A percentile compares a stretch with the other conserved stretches of the same genome.
Conservation (phyloP, 2,797 vertebrate genomes). For the Lacerta agilis region DNA sequence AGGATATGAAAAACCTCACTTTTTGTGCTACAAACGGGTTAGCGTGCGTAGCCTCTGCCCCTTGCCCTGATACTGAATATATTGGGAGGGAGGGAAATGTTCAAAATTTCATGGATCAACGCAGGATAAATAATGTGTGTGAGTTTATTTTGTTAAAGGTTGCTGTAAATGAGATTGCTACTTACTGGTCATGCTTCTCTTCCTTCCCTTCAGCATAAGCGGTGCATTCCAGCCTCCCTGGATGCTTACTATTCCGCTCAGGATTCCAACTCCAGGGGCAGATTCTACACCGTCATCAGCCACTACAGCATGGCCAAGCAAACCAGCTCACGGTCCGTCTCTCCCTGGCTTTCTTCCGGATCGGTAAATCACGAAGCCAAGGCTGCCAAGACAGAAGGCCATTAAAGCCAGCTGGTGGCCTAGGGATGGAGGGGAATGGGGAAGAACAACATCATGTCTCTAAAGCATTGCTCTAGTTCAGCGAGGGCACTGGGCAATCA, state of each 20-base stretch:
- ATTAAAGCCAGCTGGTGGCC: constrained; percentile 78
- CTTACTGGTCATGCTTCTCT: constrained; percentile 32
- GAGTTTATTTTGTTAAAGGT: not conserved
- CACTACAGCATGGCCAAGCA: constrained; percentile 99
- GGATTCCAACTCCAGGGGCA: constrained; percentile 92
- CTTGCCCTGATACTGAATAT: not conserved
- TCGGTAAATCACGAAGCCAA: constrained; percentile 87
- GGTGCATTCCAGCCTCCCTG: constrained; percentile 96
- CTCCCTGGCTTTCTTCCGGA: constrained; percentile 93
- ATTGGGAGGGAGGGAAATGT: not conserved
- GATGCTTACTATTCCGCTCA: constrained; percentile 97
- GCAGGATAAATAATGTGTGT: not conserved
- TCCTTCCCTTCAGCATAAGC: constrained; percentile 87
- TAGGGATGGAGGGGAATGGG: constrained; percentile 36
- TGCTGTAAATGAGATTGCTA: not conserved
- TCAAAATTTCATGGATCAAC: not conserved
- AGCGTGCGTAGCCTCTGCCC: not conserved
- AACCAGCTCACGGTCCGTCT: constrained; percentile 93
- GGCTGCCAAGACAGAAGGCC: constrained; percentile 88
- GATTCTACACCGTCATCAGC: constrained; percentile 99
- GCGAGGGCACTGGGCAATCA: constrained; percentile 60
- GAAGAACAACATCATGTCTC: constrained; percentile 42
- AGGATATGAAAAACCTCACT: no score
- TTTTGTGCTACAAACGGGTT: no score
- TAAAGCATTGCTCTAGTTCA: constrained; percentile 65